Evolutionary conservation across 2,797 vertebrate species (phyloP), one percentile per base, ranked within the genome.

Genomic region (Characodon lateralis): DNA sequence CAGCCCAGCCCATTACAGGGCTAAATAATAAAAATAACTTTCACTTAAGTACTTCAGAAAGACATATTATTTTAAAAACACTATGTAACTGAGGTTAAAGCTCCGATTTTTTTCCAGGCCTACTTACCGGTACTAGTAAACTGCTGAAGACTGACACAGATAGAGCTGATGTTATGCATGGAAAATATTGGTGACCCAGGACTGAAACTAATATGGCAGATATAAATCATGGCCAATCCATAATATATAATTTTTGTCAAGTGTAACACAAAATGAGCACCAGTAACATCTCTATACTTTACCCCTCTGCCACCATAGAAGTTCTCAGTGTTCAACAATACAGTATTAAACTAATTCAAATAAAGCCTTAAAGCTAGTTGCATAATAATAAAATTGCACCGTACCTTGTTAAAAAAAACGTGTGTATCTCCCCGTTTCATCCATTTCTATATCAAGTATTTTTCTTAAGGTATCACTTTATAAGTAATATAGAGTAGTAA

Each of bases 211-310:
- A 46, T 26, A 24, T 14, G 41, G 41, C 13, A 26, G 43, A 69
- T 16, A 26, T 16, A 48, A 69, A 48, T 46, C 66, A 68, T 6
- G 35, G 39, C 9, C 22, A 48, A 14, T 16, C 10, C 1, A 14
- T 26, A 46, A 69, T 16, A 48, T n/a, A 26, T 2, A 22, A 69
- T 69, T 69, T 69, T 26, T 69, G 41, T 69, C 41, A 22, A 46
- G 66, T 46, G 24, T 46, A 65, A 65, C 35, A 26, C 51, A 76
- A 80, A 89, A 89, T 94, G 88, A 92, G 80, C 87, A 69, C 66
- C 66, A 82, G 50, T 77, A 73, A 71, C 31, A 76, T 73, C n/a
- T 41, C 22, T 53, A 56, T 56, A 53, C 55, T n/a, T 48, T 7
- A 48, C 26, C 66, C 24, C 78, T 82, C 63, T 61, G 55, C 43